Base-by-base conservation (phyloP, 2,113 vertebrate species). In the Hyla sarda region DNA sequence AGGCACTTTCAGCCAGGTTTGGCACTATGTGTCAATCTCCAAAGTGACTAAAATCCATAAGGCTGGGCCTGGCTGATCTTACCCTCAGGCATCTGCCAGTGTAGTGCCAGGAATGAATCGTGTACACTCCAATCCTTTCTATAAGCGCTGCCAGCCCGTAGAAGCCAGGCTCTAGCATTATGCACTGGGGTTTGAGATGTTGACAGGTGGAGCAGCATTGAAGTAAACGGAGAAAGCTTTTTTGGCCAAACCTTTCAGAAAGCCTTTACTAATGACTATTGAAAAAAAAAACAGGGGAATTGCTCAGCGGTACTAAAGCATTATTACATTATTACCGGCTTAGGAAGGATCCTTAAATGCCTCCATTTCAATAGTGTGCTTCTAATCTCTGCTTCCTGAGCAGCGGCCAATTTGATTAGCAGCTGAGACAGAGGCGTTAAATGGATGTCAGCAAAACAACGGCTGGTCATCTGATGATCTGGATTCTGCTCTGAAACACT, bases 291-390 rank as follows among this genome's bases (percentile, higher is more conserved):
- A 30, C 50, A 41, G 84, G 84, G 76, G 81, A 77, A 86, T 86
- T 86, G 84, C 77, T 81, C 76, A 73, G 84, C 77, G 76, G 77
- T 80, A 86, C 84, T 86, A 86, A 86, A 86, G 84, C 67, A 86
- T 86, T 86, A 86, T 86, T 86, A 81, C 76, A 86, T 86, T 86
- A 86, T 86, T 86, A 86, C 76, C 84, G 52, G 76, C 84, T 86
- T 86, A 86, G 84, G 77, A 86, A 79, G 77, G 37, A 86, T 86
- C 77, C 84, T 81, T 86, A 86, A 86, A 86, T 86, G 84, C 76
- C 76, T 73, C 76, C 84, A 86, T 86, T 86, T 86, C 84, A 81
- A 86, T 81, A 48, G 76, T 58, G 60, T 37, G 76, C 65, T 32
- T 86, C 76, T 86, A 86, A 86, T 86, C 77, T 86, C 76, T 72